Conservation (phyloP, 2,888 invertebrate genomes). For the Timema podura region DNA sequence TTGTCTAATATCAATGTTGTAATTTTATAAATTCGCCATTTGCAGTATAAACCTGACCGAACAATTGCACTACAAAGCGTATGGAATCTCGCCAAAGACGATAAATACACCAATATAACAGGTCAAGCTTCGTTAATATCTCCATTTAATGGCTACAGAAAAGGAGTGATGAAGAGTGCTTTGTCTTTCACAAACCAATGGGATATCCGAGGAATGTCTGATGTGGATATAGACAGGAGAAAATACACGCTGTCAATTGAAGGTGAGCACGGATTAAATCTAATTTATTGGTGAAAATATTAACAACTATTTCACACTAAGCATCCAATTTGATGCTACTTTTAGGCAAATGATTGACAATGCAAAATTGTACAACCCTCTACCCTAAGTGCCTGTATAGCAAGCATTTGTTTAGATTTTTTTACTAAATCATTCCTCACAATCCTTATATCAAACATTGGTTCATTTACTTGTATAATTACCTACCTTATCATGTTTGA, state of each 20-base stretch:
- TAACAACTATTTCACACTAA: not conserved
- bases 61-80: constrained; percentile 63
- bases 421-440: too few relatives aligned
- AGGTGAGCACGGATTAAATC: constrained; percentile 43
- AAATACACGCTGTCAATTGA: constrained; percentile 62
- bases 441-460: too few relatives aligned
- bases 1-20: too few relatives aligned
- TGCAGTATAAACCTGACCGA: constrained; percentile 63
- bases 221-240: constrained; percentile 65
- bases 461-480: too few relatives aligned
- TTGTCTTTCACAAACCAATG: constrained; percentile 60
- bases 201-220: constrained; percentile 64
- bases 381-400: too few relatives aligned
- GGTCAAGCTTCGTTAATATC: constrained; percentile 62
- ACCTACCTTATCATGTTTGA: too few relatives aligned
- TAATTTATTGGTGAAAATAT: too few relatives aligned
- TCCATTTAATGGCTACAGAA: constrained; percentile 63
- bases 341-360: too few relatives aligned
- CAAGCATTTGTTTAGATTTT: too few relatives aligned
- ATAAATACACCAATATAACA: constrained; percentile 57
- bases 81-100: constrained; percentile 58
- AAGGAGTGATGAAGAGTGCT: constrained; percentile 63
- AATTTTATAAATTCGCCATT: constrained; percentile 22
- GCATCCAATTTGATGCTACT: too few relatives aligned
- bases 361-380: too few relatives aligned